Evolutionary conservation across 2,888 invertebrate species (phyloP).

Genomic region (Lithodes maja): DNA sequence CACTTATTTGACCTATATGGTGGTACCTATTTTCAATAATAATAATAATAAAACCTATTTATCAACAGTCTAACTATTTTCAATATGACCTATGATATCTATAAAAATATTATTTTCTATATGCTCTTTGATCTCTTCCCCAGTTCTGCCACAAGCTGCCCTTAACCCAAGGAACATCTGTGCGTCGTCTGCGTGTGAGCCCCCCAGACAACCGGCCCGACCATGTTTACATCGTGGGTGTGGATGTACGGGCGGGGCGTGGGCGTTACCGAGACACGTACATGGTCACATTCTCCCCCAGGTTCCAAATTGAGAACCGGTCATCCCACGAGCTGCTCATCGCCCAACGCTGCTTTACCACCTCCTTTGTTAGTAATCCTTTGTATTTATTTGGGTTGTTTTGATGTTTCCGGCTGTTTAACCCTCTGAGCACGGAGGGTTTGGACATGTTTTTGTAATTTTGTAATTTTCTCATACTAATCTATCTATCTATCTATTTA

Average conservation of each 20-base stretch:
- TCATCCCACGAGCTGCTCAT: slow-evolving; percentile 86
- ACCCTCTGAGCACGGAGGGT: background rate
- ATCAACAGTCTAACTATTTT: background rate
- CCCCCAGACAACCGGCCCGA: slow-evolving; percentile 81
- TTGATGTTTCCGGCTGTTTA: too few relatives aligned
- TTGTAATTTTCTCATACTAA: background rate
- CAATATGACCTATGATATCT: background rate
- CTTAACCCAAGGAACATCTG: slow-evolving; percentile 85
- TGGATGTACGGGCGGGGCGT: slow-evolving; percentile 90
- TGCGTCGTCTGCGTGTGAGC: slow-evolving; percentile 79
- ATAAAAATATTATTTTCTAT: background rate
- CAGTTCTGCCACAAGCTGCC: slow-evolving; percentile 93
- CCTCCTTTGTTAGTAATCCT: slow-evolving; percentile 80
- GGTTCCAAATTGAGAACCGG: slow-evolving; percentile 95
- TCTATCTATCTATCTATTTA: too few relatives aligned
- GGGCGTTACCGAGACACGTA: slow-evolving; percentile 93
- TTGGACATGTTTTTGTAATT: background rate
- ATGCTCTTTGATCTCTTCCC: background rate
- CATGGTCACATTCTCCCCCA: slow-evolving; percentile 93
- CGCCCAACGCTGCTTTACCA: slow-evolving; percentile 87
- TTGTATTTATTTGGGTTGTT: too few relatives aligned
- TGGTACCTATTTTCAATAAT: too few relatives aligned
- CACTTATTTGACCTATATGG: too few relatives aligned
- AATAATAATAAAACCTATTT: too few relatives aligned
- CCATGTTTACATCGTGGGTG: slow-evolving; percentile 88